phyloP scores from a whole-genome alignment of 2,888 invertebrate species.

The Rhimphoctona megacephalus region DNA sequence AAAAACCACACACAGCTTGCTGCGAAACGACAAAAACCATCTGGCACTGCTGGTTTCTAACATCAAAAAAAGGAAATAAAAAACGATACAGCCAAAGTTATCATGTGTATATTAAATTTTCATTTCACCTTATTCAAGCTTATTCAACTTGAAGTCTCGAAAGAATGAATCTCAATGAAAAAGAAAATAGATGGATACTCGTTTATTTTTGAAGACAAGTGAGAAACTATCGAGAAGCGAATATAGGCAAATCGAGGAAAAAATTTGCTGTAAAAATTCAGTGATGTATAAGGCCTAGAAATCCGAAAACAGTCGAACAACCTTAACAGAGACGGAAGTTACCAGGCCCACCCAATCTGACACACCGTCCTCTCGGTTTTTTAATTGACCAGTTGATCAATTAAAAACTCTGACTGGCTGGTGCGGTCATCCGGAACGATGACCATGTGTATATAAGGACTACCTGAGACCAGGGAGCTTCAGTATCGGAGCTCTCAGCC shows the following conservation, averaged over 20 bases:
- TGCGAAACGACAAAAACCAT: slow-evolving; percentile 30
- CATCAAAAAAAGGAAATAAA: slow-evolving; percentile 36
- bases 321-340: too few species aligned
- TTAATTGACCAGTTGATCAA: too few species aligned
- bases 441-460: too few species aligned
- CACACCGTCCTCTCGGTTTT: too few species aligned
- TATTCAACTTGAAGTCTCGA: slow-evolving; percentile 32
- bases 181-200: slow-evolving; percentile 26
- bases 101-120: slow-evolving; percentile 58
- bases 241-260: slow-evolving; percentile 7
- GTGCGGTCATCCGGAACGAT: too few species aligned
- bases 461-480: too few species aligned
- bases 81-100: slow-evolving; percentile 21
- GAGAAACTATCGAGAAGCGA: slow-evolving; percentile 40
- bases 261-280: slow-evolving; percentile 49
- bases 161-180: slow-evolving; percentile 17
- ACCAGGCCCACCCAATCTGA: too few species aligned
- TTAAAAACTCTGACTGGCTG: too few species aligned
- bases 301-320: too few species aligned
- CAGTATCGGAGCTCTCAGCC: too few species aligned
- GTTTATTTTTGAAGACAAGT: slow-evolving; percentile 46
- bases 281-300: too few species aligned
- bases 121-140: slow-evolving; percentile 46
- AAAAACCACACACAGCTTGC: slow-evolving; percentile 33
- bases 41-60: slow-evolving; percentile 54